A percentile compares a stretch with the other conserved stretches of the same genome.
These are phyloP conservation scores for Sarcophaga subvicina DNA, from an alignment of 2,888 invertebrate species.

Conservation along the genomic window DNA sequence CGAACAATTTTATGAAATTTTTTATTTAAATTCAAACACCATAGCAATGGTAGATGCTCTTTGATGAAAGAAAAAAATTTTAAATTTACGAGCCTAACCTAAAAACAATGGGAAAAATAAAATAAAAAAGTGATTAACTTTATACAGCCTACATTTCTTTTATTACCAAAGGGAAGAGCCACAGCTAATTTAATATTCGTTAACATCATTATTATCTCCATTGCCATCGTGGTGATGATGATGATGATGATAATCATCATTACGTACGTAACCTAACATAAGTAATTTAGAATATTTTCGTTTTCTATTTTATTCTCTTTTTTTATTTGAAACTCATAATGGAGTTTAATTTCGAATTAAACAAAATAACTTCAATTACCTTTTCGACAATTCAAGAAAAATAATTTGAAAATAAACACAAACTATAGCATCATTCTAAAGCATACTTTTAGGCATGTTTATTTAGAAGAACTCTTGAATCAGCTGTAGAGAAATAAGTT, in stretches of 20 bases:
- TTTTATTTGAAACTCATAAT: slow-evolving; percentile 21
- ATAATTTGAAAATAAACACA: too few species aligned
- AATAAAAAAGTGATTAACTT: slow-evolving; percentile 67
- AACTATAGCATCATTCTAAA: not conserved
- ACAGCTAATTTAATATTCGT: slow-evolving; percentile 45
- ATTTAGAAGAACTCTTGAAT: not conserved
- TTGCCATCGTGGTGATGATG: slow-evolving; percentile 1
- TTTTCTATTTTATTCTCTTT: not conserved
- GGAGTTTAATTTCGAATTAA: slow-evolving; percentile 41
- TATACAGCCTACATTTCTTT: not conserved
- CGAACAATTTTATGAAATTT: slow-evolving; percentile 68
- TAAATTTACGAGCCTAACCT: not conserved
- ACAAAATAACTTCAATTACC: slow-evolving; percentile 58
- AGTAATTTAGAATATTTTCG: slow-evolving; percentile 77
- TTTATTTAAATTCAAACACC: slow-evolving; percentile 45
- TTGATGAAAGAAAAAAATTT: not conserved
- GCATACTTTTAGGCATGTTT: slow-evolving; percentile 28
- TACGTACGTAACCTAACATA: slow-evolving; percentile 76
- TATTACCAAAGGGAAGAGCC: not conserved
- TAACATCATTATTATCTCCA: not conserved
- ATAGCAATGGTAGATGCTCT: not conserved
- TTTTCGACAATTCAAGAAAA: slow-evolving; percentile 19
- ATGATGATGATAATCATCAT: slow-evolving; percentile 32
- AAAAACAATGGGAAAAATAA: slow-evolving; percentile 16
- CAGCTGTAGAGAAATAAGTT: slow-evolving; percentile 11